Evolutionary conservation across 2,113 vertebrate genomes (phyloP).

Genomic region (Ameiurus melas): DNA sequence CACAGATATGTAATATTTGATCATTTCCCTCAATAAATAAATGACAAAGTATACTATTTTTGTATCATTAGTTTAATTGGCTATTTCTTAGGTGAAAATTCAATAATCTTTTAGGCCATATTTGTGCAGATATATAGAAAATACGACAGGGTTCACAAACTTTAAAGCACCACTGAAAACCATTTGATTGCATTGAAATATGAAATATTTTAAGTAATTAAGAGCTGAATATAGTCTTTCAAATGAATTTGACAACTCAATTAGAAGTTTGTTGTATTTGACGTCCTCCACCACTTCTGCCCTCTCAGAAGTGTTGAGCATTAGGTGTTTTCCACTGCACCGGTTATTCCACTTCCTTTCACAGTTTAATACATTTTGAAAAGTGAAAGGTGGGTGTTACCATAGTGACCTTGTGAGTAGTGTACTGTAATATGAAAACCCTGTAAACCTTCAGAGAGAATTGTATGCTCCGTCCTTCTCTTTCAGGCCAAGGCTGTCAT

Average conservation of each 20-base stretch:
- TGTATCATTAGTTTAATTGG: too few relatives aligned
- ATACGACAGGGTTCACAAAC: too few relatives aligned
- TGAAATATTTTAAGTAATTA: not conserved
- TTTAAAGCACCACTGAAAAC: too few relatives aligned
- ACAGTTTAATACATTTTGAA: not conserved
- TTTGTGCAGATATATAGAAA: too few relatives aligned
- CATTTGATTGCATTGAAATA: not conserved
- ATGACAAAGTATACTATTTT: too few relatives aligned
- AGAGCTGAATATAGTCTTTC: not conserved
- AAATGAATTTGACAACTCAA: not conserved
- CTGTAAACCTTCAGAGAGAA: constrained; percentile 12
- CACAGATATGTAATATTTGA: too few relatives aligned
- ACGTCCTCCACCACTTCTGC: not conserved
- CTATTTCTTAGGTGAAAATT: too few relatives aligned
- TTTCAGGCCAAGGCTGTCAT: constrained; percentile 26
- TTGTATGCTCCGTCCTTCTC: constrained; percentile 36
- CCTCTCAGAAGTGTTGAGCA: too few relatives aligned
- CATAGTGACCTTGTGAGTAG: not conserved
- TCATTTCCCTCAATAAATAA: too few relatives aligned
- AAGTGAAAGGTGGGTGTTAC: not conserved
- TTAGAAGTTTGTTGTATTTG: not conserved
- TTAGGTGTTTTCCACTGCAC: not conserved
- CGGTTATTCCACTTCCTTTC: not conserved
- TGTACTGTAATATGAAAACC: not conserved
- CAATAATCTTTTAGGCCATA: too few relatives aligned